Evolutionary conservation across 2,888 invertebrate genomes (phyloP), one percentile per base, ranked within the genome.

Genomic region (Dicycla oo): DNA sequence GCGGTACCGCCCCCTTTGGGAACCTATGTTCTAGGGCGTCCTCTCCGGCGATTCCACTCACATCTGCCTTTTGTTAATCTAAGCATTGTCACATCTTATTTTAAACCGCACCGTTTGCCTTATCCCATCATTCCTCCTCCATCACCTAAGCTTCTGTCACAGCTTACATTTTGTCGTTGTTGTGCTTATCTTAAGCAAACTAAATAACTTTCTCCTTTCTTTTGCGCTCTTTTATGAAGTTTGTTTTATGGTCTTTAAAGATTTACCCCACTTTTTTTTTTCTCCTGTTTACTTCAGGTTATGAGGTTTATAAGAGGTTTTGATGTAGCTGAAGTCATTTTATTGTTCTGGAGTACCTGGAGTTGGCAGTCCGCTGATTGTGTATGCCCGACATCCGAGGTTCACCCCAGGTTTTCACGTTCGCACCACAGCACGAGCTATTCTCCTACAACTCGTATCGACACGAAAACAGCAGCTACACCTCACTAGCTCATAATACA

Each of bases 201-300:
- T 71, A 53, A 73, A 73, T 45, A 26, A 38, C 26, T 61, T 26
- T 38, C 43, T 60, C 11, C n/a, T 13, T 71, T 45, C 4, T 26
- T 45, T 26, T 61, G 38, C 38, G 8, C 38, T 26, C 26, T 53
- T 66, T 45, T 73, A 38, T 38, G 18, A 62, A 73, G 26, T 62
- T 53, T 38, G 10, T n/a, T 54, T 38, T 38, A 30, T 51, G 26
- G 45, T 38, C 38, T 13, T n/a, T 26, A n/a, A 11, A 51, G 34
- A 8, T n/a, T 58, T 10, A 26, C 18, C 4, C 20, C 11, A 5
- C 4, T 34, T 34, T 2, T 43, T 58, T 40, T 1, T 38, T 38
- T 4, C 3, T 18, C 13, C 3, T 23, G 15, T 34, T 34, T 3
- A 38, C 10, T 23, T 43, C 15, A 20, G 43, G 6, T 20, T 68